Conservation (phyloP, 2,113 vertebrate genomes). For the Neopipo cinnamomea region DNA sequence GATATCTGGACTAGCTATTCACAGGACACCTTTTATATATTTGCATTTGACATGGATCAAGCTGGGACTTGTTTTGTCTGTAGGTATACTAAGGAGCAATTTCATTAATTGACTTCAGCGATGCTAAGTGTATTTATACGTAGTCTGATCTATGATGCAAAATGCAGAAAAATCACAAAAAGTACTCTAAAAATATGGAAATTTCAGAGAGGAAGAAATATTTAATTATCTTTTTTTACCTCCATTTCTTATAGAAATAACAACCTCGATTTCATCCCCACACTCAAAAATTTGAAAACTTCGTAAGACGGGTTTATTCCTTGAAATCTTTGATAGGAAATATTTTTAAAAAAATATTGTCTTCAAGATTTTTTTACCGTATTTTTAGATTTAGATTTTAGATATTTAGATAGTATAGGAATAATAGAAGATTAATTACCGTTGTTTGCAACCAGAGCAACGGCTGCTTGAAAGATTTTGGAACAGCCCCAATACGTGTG, state of each 20-base stretch:
- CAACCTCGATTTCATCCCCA: background rate
- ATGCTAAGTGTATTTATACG: background rate
- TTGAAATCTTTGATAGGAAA: background rate
- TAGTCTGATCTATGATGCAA: background rate
- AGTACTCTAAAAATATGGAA: background rate
- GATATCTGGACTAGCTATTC: background rate
- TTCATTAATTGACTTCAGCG: background rate
- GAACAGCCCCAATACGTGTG: slow-evolving; percentile 31
- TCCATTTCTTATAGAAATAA: background rate
- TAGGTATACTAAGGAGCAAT: background rate
- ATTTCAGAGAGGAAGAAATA: background rate
- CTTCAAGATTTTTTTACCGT: background rate
- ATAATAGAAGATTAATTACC: background rate
- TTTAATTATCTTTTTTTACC: background rate
- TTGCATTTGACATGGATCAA: background rate
- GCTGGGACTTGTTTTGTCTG: background rate
- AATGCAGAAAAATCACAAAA: background rate
- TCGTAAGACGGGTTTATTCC: background rate
- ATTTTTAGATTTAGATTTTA: background rate
- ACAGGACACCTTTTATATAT: background rate
- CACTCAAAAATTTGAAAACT: background rate
- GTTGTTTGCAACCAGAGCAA: slow-evolving; percentile 9
- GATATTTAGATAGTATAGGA: background rate
- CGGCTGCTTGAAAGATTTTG: slow-evolving; percentile 48
- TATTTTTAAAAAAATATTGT: background rate